Conservation (phyloP, 2,113 vertebrate species). For the Tragelaphus strepsiceros region DNA sequence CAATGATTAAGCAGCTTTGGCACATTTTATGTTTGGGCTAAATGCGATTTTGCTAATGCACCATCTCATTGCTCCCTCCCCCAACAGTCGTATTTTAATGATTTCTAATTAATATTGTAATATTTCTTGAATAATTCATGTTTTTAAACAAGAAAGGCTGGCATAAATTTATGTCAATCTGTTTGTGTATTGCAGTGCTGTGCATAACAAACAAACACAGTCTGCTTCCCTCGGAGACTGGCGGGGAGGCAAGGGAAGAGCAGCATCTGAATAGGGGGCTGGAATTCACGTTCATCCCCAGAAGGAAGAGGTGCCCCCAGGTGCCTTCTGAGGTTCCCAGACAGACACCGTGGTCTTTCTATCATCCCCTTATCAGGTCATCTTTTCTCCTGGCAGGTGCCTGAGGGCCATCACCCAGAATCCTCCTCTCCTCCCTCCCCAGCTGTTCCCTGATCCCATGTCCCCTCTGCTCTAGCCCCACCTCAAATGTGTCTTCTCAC, state of each 20-base stretch:
- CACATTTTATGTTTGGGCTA: slow-evolving; percentile 64
- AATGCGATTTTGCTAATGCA: slow-evolving; percentile 68
- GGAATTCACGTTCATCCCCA: neutral
- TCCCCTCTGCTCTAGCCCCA: neutral
- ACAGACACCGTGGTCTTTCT: neutral
- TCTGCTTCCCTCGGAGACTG: slow-evolving; percentile 39
- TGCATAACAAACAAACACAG: slow-evolving; percentile 66
- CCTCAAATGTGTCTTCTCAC: neutral
- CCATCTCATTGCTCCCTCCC: slow-evolving; percentile 45
- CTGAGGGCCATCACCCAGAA: neutral
- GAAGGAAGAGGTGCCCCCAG: neutral
- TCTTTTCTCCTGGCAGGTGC: neutral
- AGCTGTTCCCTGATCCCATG: neutral
- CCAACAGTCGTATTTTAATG: slow-evolving; percentile 70
- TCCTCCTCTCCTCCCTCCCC: neutral
- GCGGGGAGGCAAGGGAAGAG: neutral
- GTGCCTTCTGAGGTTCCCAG: neutral
- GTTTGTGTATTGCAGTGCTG: slow-evolving; percentile 51
- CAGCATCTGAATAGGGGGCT: neutral
- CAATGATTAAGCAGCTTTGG: slow-evolving; percentile 74
- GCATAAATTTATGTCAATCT: slow-evolving; percentile 68
- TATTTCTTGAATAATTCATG: slow-evolving; percentile 77
- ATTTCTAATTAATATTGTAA: slow-evolving; percentile 76
- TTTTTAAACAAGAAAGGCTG: slow-evolving; percentile 75
- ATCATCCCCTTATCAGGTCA: neutral